Base-by-base conservation (phyloP, 2,113 vertebrate genomes). In the Gobiocypris rarus region DNA sequence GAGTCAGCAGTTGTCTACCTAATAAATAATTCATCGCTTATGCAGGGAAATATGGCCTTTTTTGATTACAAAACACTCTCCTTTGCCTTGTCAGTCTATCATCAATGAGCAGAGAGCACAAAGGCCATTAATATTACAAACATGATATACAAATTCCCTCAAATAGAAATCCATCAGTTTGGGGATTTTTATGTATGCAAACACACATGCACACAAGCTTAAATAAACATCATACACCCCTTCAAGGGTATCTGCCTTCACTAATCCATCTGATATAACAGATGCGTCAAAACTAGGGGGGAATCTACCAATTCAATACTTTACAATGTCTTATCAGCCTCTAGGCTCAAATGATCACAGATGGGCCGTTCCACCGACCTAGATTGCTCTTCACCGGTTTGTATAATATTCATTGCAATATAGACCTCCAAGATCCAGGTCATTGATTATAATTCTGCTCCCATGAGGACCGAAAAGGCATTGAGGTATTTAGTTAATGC, bases 11-110 rank as follows among this genome's bases (percentile, higher is more conserved):
- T 83, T 89, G 78, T 85, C 87, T 69, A 56, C 24, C 75, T 86
- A 50, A 89, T 91, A 87, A 89, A 92, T 91, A 85, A 92, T 90
- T 84, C 34, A 89, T 89, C 45, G n/a, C 17, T 80, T 63, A 83
- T 79, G 83, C 71, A 52, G 77, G 31, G 61, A 81, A 82, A 87
- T 65, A 75, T 85, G 65, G 61, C 83, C 0, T 86, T 88, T 81
- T 88, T 81, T 70, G 15, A 90, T 89, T 86, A 86, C 83, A 82
- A 88, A 71, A 82, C 50, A 61, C 78, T 76, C 54, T 70, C 34
- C 50, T 26, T 52, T 14, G 58, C 74, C 15, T 87, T 54, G 43
- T 28, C n/a, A 11, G 45, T 56, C 71, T 77, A 69, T 79, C 54
- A 31, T 73, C 19, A 70, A 86, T 9, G 65, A 85, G 70, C 74